Evolutionary conservation across 2,113 vertebrate genomes (phyloP), one percentile per base, ranked within the genome.

Genomic region (Cebidichthys violaceus): DNA sequence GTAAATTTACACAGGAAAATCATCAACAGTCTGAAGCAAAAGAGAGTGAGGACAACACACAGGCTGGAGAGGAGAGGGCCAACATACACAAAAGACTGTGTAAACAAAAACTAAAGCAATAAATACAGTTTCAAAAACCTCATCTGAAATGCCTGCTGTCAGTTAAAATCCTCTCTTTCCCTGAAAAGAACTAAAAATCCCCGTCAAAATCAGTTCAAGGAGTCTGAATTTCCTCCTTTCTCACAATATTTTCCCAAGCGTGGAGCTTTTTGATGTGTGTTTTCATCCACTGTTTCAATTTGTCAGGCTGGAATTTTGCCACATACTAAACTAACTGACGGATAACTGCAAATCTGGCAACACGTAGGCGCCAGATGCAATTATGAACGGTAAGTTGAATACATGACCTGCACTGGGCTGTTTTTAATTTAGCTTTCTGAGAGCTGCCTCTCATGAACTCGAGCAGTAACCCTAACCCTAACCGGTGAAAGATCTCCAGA

Each of bases 301-400:
- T 74, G 37, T 84, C 78, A 27, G 66, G 62, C 70, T 83, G 88
- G 83, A 75, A 71, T 57, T 85, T 55, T 35, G 70, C 76, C 84
- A 79, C 27, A 72, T 65, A 85, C 85, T 79, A 83, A 70, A 66
- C 61, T 55, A 33, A 70, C 55, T 65, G 68, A 64, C 31, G 24
- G 70, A 83, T 72, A 73, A 70, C 8, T 22, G 55, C 45, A 68
- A 77, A 78, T 73, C 77, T 86, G 77, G 66, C 76, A 39, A 61
- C 43, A 15, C 39, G 55, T 9, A 70, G 64, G 70, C 10, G 14
- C 66, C 75, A 85, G 71, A 73, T 72, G 78, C 78, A 41, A 54
- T 52, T n/a, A 41, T 50, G 20, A 77, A 54, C 33, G 43, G 24
- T 39, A 18, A 52, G 50, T 39, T 55, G 22, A 70, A 52, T 45